phyloP scores from a whole-genome alignment of 2,113 vertebrate species.

The Enhydra lutris region DNA sequence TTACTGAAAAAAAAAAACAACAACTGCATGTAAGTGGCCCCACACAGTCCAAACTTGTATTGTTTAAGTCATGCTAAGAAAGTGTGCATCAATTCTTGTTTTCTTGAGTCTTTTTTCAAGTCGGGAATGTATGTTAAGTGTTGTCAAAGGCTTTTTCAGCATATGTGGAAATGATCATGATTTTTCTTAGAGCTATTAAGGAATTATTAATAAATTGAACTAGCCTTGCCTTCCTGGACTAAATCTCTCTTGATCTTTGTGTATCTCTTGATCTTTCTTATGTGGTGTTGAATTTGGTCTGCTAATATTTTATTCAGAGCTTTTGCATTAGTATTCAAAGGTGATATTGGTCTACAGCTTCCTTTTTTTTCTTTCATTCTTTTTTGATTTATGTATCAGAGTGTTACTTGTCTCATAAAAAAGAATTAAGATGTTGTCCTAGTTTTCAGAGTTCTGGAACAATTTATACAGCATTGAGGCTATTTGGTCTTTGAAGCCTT shows the following conservation, averaged over 20 bases:
- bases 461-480: background rate
- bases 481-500: background rate
- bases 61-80: background rate
- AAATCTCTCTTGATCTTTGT: background rate
- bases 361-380: background rate
- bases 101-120: background rate
- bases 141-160: background rate
- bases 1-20: background rate
- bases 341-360: background rate
- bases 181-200: background rate
- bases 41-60: background rate
- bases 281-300: background rate
- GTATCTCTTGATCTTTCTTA: background rate
- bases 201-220: background rate
- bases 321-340: background rate
- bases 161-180: background rate
- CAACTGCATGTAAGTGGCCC: background rate
- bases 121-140: background rate
- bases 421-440: background rate
- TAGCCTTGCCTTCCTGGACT: background rate
- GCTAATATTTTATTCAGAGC: background rate
- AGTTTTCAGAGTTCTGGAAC: background rate
- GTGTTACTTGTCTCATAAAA: background rate
- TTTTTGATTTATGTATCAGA: background rate
- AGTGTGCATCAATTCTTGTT: background rate